Evolutionary conservation across 1,140 invertebrate genomes (phyloP).

Genomic region (Drosophila littoralis): DNA sequence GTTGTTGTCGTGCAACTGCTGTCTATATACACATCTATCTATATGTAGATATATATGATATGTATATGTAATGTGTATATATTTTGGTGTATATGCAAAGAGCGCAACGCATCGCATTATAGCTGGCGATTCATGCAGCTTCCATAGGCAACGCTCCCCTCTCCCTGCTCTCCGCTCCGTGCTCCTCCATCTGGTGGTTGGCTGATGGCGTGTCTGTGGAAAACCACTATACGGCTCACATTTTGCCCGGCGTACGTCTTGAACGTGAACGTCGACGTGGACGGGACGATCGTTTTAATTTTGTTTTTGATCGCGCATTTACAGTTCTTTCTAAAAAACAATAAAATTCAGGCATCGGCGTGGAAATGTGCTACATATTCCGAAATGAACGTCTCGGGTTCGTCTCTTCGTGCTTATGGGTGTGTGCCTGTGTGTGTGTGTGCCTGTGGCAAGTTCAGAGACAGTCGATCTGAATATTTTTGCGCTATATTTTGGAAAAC

Average conservation of each 20-base stretch:
- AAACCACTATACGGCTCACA: constrained; percentile 79
- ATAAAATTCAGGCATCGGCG: constrained; percentile 72
- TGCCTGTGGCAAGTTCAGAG: constrained; percentile 74
- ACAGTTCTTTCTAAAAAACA: constrained; percentile 83
- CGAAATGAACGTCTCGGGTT: constrained; percentile 49
- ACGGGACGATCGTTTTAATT: constrained; percentile 64
- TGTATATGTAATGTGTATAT: constrained; percentile 34
- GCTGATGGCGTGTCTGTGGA: constrained; percentile 45
- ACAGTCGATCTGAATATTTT: constrained; percentile 51
- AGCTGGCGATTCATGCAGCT: constrained; percentile 60
- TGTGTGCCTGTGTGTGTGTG: constrained; percentile 25
- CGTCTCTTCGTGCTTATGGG: constrained; percentile 30
- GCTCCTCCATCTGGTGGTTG: constrained; percentile 17
- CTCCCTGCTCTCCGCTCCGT: constrained; percentile 11
- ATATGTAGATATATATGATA: constrained; percentile 20
- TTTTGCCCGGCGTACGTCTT: constrained; percentile 41
- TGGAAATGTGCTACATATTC: constrained; percentile 72
- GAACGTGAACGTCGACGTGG: constrained; percentile 30
- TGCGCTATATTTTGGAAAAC: constrained; percentile 82
- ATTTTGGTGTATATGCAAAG: constrained; percentile 23
- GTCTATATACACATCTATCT: constrained; percentile 16
- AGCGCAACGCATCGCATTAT: constrained; percentile 81
- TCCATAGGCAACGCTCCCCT: constrained; percentile 10
- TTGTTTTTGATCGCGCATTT: constrained; percentile 75
- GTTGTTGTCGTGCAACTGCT: constrained; percentile 36